These are phyloP conservation scores for Trematocara macrostoma DNA, from an alignment of 2,113 vertebrate species.

Conservation along the genomic window DNA sequence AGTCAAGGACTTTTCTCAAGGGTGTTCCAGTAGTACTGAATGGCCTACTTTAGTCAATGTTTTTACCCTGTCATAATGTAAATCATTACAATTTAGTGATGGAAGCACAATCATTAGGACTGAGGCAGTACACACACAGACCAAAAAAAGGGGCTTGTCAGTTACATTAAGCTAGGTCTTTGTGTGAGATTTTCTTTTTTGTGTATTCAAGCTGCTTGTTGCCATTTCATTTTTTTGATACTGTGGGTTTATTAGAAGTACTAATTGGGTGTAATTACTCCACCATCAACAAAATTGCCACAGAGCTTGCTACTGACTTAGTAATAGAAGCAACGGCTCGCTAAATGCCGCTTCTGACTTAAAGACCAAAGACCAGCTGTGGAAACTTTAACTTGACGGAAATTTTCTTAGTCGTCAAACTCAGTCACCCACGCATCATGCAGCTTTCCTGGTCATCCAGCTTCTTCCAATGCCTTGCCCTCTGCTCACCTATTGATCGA, in stretches of 20 bases:
- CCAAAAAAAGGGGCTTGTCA: background rate
- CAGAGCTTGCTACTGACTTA: background rate
- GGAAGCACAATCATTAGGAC: conserved; percentile 8
- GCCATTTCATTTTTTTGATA: background rate
- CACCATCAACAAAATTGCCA: background rate
- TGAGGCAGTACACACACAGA: background rate
- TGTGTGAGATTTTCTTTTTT: background rate
- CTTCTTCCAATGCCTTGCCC: background rate
- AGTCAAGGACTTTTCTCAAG: conserved; percentile 45
- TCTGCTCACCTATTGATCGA: conserved; percentile 34
- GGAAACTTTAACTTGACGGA: background rate
- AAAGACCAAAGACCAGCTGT: background rate
- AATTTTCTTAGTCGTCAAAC: background rate
- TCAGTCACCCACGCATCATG: background rate
- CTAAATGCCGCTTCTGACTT: background rate
- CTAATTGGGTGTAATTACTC: background rate
- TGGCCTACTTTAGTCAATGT: conserved; percentile 11
- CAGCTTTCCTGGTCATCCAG: background rate
- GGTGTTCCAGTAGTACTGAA: conserved; percentile 29
- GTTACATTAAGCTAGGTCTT: background rate
- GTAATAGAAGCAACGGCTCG: background rate
- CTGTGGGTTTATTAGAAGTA: background rate
- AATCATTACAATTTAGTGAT: conserved; percentile 39
- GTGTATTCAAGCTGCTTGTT: background rate
- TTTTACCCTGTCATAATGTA: conserved; percentile 6